Evolutionary conservation across 2,113 vertebrate species (phyloP), one percentile per base, ranked within the genome.

Genomic region (Phoxinus phoxinus): DNA sequence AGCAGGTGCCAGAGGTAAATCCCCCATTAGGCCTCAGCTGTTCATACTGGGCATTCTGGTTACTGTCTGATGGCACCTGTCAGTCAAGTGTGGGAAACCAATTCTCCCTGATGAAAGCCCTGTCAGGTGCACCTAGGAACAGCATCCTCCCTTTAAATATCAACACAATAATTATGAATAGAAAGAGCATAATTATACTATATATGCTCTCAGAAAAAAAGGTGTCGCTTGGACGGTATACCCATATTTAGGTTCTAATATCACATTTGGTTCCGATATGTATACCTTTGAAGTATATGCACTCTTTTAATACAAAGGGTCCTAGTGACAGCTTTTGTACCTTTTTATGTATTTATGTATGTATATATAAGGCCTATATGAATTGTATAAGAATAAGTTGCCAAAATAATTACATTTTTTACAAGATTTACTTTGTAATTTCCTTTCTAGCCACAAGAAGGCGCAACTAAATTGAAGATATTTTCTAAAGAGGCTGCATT

Each of bases 51-150:
- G 2, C 58, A 44, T 25, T 80, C 13, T 80, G 56, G 46, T 63
- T 35, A 80, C 56, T 80, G 77, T 59, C 35, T 41, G 53, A 78
- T 77, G 75, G 51, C 23, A 78, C 76, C 53, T 78, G 74, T 56
- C 76, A 78, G 21, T 78, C 21, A 59, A 78, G 76, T 25, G 10
- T 37, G 53, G 37, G 32, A 59, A 63, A 44, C 21, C 53, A 78
- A 59, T 37, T 41, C 76, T 59, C 21, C 10, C 37, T 6, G 58
- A 19, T 61, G 32, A 79, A 58, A 59, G 56, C 35, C 12, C 13
- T 25, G 77, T 63, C 77, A 63, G 58, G 37, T 80, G 77, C n/a
- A 41, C 41, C 21, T 37, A 59, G 21, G 53, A 59, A 59, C 21
- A 9, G 21, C 21, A 25, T 59, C 30, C 12, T 80, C 46, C 6